Evolutionary conservation across 2,797 vertebrate species (phyloP), one percentile per base, ranked within the genome.

Genomic region (Smutsia gigantea): DNA sequence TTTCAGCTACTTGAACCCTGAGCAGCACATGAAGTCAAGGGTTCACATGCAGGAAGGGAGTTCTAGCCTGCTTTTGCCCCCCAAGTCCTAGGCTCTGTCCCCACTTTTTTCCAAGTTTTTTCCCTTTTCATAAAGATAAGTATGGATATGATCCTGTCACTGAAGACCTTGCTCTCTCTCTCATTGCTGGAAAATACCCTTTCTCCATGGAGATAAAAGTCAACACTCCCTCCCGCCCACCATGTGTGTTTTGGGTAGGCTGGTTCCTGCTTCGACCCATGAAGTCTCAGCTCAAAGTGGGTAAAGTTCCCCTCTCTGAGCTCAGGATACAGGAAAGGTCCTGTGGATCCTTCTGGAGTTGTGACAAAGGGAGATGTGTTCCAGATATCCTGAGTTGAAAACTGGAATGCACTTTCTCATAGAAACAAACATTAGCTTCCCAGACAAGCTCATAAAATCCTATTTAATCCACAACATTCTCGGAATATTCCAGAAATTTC

Each of bases 351-450:
- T 93, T 46, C 78, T 14, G 34, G 86, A 94, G 31, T 39, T 78
- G 27, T 89, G 86, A 94, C 57, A 77, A 49, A 57, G 21, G 31
- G 37, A 93, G 88, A 83, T 37, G 27, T 51, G 51, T 55, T 93
- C 93, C 95, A 96, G 83, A 92, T 69, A 85, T n/a, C 46, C 71
- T 21, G 53, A 81, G 59, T 49, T 75, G 75, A 87, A 92, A 93
- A 61, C 5, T 53, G 71, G 77, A 88, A 86, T 13, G 55, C 13
- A 66, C 90, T 96, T 97, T 94, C 95, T 92, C 71, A 93, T 39
- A 77, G 91, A 95, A 95, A 96, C 37, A 51, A 81, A 59, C 34
- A 46, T 61, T n/a, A 64, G 46, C 46, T 95, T 95, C 64, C 82
- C 69, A 86, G 37, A 34, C 21, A 90, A 90, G 68, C 83, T 93